Conservation (phyloP, 2,888 invertebrate species). For the Oxytorus armatus region DNA sequence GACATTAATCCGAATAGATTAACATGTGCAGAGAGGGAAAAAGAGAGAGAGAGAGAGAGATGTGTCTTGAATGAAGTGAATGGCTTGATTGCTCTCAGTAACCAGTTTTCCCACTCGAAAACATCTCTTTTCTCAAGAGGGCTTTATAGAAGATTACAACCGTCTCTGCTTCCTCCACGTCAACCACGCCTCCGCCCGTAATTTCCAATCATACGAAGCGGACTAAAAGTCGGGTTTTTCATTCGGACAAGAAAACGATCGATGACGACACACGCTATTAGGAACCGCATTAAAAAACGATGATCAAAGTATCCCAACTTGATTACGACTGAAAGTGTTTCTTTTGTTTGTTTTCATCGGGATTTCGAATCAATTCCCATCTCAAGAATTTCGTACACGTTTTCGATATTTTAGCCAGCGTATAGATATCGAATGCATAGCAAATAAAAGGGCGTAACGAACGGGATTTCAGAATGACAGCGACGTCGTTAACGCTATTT, state of each 20-base stretch:
- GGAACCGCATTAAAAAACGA: constrained; percentile 5
- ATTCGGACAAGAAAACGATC: constrained; percentile 37
- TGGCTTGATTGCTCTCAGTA: constrained; percentile 50
- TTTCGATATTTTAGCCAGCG: background rate
- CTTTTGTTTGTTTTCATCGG: background rate
- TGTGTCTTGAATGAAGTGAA: constrained; percentile 57
- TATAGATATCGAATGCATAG: too few relatives aligned
- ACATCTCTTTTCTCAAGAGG: constrained; percentile 43
- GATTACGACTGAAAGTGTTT: too few relatives aligned
- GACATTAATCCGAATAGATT: constrained; percentile 30
- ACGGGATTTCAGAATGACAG: too few relatives aligned
- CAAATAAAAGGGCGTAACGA: too few relatives aligned
- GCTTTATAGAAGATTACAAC: constrained; percentile 54
- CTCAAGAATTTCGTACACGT: constrained; percentile 5
- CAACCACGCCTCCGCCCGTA: constrained; percentile 59
- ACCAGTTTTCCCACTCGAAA: constrained; percentile 68
- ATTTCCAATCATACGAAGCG: constrained; percentile 56
- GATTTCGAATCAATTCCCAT: background rate
- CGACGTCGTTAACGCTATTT: background rate
- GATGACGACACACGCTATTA: constrained; percentile 19
- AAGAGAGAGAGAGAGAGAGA: constrained; percentile 27
- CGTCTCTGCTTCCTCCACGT: constrained; percentile 50
- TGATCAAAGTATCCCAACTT: constrained; percentile 23
- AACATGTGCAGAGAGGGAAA: constrained; percentile 4
- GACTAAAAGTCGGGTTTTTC: constrained; percentile 40